Base-by-base conservation (phyloP, 2,797 vertebrate species). In the Neoniphon sammara region DNA sequence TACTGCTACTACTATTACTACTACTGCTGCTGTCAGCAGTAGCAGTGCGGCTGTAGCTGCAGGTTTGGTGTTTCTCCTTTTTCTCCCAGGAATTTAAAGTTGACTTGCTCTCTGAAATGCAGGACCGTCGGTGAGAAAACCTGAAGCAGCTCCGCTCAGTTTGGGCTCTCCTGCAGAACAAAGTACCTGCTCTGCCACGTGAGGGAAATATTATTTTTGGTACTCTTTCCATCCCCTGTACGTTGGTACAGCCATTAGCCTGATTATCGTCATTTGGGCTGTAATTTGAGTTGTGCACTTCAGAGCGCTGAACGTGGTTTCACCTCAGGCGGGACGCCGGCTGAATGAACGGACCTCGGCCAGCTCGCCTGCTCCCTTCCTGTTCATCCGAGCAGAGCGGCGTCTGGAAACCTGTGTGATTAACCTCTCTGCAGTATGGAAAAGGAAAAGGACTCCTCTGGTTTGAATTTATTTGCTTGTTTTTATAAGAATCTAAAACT, bases 201-300 rank as follows among this genome's bases (percentile, higher is more conserved):
- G 47, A 49, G 47, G 14, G 6, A 21, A 62, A 34, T 44, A 31
- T 70, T 63, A 31, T 14, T 53, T 25, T 34, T 70, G 27, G 11
- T 68, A 1, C 53, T 69, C 30, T 54, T 46, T 70, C 42, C 72
- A n/a, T 36, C 49, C n/a, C 47, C 20, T 50, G 8, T 20, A 34
- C 82, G 8, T 69, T 2, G 11, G 1, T 27, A 1, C 61, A 57
- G 15, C 47, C 23, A 62, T 81, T 75, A 68, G 2, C 21, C n/a
- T 62, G 64, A 83, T 79, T 70, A 55, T 57, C 42, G 1, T 73
- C 52, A 81, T 78, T 59, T 57, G 49, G 61, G 64, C 55, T 83
- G 84, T 77, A 77, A 82, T 67, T 17, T 57, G 59, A 80, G 66
- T 66, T 56, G 42, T 61, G 6, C 25, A 69, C 55, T 71, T 44